Evolutionary conservation across 2,797 vertebrate species (phyloP).

Genomic region (Clarias platycephalus): DNA sequence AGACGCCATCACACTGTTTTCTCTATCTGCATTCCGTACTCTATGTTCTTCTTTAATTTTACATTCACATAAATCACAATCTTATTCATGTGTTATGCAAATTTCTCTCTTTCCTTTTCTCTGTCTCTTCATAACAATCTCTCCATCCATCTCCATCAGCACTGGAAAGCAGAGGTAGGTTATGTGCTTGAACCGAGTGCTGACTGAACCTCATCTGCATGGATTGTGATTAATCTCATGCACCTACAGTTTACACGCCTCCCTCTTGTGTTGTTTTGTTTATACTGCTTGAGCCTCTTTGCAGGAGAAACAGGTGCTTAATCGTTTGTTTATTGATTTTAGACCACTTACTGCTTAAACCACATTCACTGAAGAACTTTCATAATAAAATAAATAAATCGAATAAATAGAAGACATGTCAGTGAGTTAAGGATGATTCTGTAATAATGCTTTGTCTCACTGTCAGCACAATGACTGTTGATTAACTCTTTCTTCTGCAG

Average conservation of each 20-base stretch:
- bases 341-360: background rate
- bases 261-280: conserved; percentile 29
- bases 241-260: conserved; percentile 37
- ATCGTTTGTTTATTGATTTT: background rate
- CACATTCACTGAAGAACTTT: background rate
- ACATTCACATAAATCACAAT: conserved; percentile 27
- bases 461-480: background rate
- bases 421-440: background rate
- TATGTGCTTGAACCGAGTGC: conserved; percentile 60
- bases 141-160: conserved; percentile 68
- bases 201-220: conserved; percentile 62
- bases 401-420: background rate
- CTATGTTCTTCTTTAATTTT: conserved; percentile 26
- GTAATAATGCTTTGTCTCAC: background rate
- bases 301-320: conserved; percentile 14
- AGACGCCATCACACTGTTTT: conserved; percentile 6
- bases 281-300: conserved; percentile 30
- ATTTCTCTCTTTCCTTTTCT: conserved; percentile 54
- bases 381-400: background rate
- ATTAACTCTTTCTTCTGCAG: conserved; percentile 39
- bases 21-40: conserved; percentile 29
- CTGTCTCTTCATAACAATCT: conserved; percentile 50
- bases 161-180: conserved; percentile 83
- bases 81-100: conserved; percentile 7
- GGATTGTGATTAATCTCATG: conserved; percentile 42